Base-by-base conservation (phyloP, 2,888 invertebrate genomes). In the Ennomos erosarius region DNA sequence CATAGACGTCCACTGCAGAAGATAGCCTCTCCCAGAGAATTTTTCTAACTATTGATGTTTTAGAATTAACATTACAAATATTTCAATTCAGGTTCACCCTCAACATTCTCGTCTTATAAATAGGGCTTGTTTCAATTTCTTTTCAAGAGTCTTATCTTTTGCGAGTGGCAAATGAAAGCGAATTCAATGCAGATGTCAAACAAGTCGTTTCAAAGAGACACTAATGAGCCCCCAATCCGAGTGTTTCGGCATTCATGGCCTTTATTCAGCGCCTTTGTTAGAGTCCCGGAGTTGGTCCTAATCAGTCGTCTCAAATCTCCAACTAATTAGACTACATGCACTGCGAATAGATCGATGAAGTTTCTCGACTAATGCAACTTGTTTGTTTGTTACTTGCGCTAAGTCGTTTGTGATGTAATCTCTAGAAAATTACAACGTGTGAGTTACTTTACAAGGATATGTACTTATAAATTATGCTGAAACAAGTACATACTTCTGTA, bases 161-260 rank as follows among this genome's bases (percentile, higher is more conserved):
- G 70, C 74, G 73, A 79, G 76, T 75, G 73, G 64, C 71, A 75
- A 79, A 79, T 74, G 77, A 78, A 72, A 74, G 71, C 61, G 70
- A 75, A 78, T 79, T 78, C 75, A 75, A 73, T 70, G 70, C 72
- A 65, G 72, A 76, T 77, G 74, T 78, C 78, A 77, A 79, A 79
- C 79, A 78, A 76, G 73, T 70, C 71, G 71, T 67, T 71, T 78
- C 78, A 79, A 78, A 79, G 79, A 72, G 70, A 70, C 73, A 69
- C 78, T 79, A 79, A 79, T 79, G 79, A 79, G 75, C 73, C 70
- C 55, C 70, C 69, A 70, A 76, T 78, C 74, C 73, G 68, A 76
- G 67, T 76, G 74, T 74, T 73, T 72, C 68, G 69, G 73, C 69
- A 73, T 74, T 75, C 59, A 43, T 38, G 38, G 59, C 48, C 52